Evolutionary conservation across 1,140 invertebrate species (phyloP).

Genomic region (Gonatopus flavifemur): DNA sequence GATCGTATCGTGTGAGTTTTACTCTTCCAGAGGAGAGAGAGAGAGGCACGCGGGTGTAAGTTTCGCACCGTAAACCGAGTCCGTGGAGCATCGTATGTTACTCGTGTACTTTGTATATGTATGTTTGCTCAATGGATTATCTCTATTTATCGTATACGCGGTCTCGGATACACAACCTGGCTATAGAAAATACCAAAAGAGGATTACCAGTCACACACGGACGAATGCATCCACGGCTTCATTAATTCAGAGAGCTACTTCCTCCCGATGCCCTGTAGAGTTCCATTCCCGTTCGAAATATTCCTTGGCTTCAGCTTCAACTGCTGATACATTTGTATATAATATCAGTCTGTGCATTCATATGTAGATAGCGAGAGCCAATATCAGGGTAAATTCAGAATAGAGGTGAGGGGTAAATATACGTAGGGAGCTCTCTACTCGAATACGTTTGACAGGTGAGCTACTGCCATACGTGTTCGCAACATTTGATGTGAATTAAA

Average conservation of each 20-base stretch:
- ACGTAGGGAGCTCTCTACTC: no score
- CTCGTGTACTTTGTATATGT: conserved; percentile 14
- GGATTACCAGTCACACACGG: conserved; percentile 26
- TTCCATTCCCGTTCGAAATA: background rate
- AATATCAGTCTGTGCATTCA: no score
- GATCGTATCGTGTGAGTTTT: no score
- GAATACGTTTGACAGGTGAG: no score
- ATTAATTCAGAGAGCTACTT: conserved; percentile 25
- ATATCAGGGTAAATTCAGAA: no score
- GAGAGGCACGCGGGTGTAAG: background rate
- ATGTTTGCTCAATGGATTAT: conserved; percentile 22
- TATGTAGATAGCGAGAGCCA: no score
- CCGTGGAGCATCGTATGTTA: background rate
- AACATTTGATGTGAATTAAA: no score
- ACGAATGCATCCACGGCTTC: conserved; percentile 30
- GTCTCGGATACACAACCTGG: conserved; percentile 12
- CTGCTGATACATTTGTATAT: no score
- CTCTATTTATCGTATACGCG: conserved; percentile 34
- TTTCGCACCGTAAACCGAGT: background rate
- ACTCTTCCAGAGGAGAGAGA: no score
- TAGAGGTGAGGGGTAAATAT: no score
- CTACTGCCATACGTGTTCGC: no score
- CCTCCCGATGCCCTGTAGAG: conserved; percentile 12
- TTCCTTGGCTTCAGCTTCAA: no score
- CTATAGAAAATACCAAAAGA: conserved; percentile 22